phyloP scores from a whole-genome alignment of 2,797 vertebrate species.

The Mycteria americana region DNA sequence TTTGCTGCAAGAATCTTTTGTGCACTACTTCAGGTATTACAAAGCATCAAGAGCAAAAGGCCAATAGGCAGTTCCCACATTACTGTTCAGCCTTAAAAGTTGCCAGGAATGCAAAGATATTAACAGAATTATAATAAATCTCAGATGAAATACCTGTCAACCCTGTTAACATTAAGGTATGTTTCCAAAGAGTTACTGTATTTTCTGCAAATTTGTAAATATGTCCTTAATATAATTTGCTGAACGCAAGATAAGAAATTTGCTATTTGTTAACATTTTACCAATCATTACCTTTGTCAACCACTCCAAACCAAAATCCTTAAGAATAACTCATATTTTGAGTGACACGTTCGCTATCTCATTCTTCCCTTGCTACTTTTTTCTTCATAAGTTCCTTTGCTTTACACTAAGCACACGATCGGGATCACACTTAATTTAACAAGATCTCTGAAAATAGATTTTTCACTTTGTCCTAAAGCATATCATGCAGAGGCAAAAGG shows the following conservation, averaged over 20 bases:
- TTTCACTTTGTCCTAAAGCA: neutral
- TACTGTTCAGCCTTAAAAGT: neutral
- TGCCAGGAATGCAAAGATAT: neutral
- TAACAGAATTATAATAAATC: neutral
- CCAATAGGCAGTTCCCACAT: neutral
- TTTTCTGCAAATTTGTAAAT: neutral
- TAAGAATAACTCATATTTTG: neutral
- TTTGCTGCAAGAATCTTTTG: neutral
- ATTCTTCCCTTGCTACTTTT: neutral
- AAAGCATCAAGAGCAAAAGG: neutral
- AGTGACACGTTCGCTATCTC: fast-evolving
- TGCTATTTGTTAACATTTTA: neutral
- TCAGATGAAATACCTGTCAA: neutral
- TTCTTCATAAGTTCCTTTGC: neutral
- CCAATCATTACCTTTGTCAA: neutral
- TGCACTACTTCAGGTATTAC: neutral
- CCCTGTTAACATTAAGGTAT: neutral
- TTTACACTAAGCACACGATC: neutral
- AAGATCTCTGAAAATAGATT: neutral
- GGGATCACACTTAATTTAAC: neutral
- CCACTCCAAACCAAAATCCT: neutral
- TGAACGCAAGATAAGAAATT: neutral
- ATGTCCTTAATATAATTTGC: neutral
- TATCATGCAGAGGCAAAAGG: neutral
- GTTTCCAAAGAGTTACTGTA: neutral